These are phyloP conservation scores for Tauraco erythrolophus DNA, from an alignment of 2,113 vertebrate genomes.

Conservation along the genomic window DNA sequence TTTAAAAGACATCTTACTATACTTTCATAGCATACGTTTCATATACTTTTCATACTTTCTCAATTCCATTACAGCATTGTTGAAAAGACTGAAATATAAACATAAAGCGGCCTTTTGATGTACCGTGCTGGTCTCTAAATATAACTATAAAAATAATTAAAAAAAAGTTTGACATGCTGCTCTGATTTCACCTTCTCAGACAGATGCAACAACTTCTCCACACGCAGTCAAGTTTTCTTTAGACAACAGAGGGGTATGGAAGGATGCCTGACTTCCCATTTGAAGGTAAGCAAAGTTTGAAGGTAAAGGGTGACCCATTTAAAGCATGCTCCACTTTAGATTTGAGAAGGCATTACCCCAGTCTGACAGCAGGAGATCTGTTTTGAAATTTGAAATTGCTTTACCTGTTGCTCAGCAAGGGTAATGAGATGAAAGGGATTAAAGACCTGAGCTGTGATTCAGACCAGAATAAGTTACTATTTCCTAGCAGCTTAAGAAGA, in stretches of 20 bases:
- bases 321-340: background rate
- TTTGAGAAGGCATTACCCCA: background rate
- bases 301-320: background rate
- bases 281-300: background rate
- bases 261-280: background rate
- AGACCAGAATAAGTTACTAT: background rate
- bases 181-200: background rate
- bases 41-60: no score
- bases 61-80: background rate
- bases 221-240: background rate
- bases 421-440: conserved; percentile 12
- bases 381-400: conserved; percentile 13
- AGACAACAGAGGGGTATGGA: background rate
- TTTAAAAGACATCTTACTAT: background rate
- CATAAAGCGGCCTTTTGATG: background rate
- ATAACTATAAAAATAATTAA: background rate
- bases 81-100: background rate
- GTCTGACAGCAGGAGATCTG: background rate
- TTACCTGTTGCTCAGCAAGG: background rate
- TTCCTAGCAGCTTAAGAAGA: background rate
- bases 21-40: background rate
- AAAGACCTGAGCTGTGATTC: background rate
- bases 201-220: background rate
- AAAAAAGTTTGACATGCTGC: background rate
- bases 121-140: background rate